phyloP scores from a whole-genome alignment of 2,797 vertebrate species.

The Esox lucius region DNA sequence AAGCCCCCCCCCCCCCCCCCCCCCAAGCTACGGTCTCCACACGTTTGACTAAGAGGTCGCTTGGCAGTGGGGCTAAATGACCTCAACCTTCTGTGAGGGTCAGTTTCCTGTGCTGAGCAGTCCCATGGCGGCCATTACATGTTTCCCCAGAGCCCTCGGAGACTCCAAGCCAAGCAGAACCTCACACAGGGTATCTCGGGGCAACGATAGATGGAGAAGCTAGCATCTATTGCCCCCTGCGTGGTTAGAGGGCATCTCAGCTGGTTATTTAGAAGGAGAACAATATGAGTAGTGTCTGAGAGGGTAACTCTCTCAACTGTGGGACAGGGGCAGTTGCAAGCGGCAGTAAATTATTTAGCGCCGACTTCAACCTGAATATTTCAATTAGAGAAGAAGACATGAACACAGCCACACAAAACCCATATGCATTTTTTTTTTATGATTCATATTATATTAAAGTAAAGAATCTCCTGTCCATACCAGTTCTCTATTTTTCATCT shows the following conservation, averaged over 20 bases:
- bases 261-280: slow-evolving; percentile 27
- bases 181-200: slow-evolving; percentile 52
- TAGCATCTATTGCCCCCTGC: slow-evolving; percentile 27
- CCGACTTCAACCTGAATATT: slow-evolving; percentile 3
- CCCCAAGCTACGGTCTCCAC: slow-evolving; percentile 22
- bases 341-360: slow-evolving; percentile 14
- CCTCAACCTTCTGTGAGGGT: slow-evolving; percentile 49
- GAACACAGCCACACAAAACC: slow-evolving; percentile 8
- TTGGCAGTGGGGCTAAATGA: slow-evolving; percentile 42
- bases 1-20: slow-evolving; percentile 2
- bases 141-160: slow-evolving; percentile 35
- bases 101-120: slow-evolving; percentile 36
- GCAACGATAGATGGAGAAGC: slow-evolving; percentile 45
- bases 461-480: too few relatives aligned
- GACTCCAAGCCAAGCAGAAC: slow-evolving; percentile 44
- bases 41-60: slow-evolving; percentile 25
- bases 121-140: slow-evolving; percentile 45
- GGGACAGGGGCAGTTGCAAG: slow-evolving; percentile 36
- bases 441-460: too few relatives aligned
- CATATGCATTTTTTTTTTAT: neutral
- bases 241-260: slow-evolving; percentile 29
- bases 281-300: slow-evolving; percentile 18
- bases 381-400: slow-evolving; percentile 19
- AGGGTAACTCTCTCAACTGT: slow-evolving; percentile 22
- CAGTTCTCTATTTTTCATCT: too few relatives aligned